Evolutionary conservation across 2,113 vertebrate genomes (phyloP).

Genomic region (Seriola rivoliana): DNA sequence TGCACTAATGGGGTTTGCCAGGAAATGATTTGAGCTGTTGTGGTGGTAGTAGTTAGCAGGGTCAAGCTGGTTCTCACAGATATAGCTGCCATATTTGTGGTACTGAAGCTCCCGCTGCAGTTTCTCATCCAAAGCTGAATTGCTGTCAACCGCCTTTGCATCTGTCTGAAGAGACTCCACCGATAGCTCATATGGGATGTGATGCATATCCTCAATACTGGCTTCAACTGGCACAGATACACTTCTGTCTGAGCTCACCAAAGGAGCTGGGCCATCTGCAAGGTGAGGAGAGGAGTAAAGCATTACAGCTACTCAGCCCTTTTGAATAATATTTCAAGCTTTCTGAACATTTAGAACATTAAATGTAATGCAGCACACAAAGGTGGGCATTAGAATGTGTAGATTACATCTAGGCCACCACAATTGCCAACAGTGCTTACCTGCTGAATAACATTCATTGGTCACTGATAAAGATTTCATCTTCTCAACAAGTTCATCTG

Average conservation of each 20-base stretch:
- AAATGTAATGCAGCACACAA: neutral
- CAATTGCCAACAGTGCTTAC: constrained; percentile 41
- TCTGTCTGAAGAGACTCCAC: constrained; percentile 61
- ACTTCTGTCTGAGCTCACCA: constrained; percentile 88
- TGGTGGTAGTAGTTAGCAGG: neutral
- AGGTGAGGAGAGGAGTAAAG: neutral
- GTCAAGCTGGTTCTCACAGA: constrained; percentile 70
- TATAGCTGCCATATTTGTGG: constrained; percentile 86
- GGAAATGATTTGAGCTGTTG: neutral
- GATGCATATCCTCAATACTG: constrained; percentile 82
- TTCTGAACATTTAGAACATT: neutral
- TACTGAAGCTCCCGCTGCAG: constrained; percentile 90
- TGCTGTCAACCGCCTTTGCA: neutral
- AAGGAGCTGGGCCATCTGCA: constrained; percentile 87
- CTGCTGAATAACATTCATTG: constrained; percentile 38
- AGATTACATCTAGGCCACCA: neutral
- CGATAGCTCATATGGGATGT: neutral
- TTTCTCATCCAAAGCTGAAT: constrained; percentile 80
- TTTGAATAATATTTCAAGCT: neutral
- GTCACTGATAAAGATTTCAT: constrained; percentile 84
- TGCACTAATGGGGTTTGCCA: constrained; percentile 1
- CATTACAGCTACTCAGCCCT: neutral
- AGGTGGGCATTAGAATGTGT: neutral
- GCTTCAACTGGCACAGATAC: constrained; percentile 84
- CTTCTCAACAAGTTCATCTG: constrained; percentile 84